Conservation (phyloP, 2,888 invertebrate genomes). For the Proisotoma minuta region DNA sequence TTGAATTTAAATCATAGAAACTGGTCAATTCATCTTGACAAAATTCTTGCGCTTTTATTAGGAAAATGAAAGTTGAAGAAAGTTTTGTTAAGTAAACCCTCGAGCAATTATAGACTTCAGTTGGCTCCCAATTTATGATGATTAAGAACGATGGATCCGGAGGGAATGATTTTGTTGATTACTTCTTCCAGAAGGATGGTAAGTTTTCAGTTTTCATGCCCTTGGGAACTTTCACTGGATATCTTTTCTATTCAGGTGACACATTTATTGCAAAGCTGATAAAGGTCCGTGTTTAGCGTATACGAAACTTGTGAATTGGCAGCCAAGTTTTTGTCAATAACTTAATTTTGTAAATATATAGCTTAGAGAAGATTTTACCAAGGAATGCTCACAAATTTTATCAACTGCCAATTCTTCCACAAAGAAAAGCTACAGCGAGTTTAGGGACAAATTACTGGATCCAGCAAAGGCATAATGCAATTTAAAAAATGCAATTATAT, state of each 20-base stretch:
- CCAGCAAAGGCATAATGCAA: background rate
- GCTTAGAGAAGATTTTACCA: background rate
- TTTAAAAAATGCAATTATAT: background rate
- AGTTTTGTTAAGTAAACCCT: too few species aligned
- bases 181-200: slow-evolving; percentile 25
- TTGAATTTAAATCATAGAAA: too few species aligned
- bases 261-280: background rate
- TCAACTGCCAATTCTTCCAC: background rate
- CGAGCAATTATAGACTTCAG: too few species aligned
- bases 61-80: too few species aligned
- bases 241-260: slow-evolving; percentile 8
- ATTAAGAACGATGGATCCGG: too few species aligned
- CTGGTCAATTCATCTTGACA: too few species aligned
- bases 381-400: background rate
- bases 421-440: background rate
- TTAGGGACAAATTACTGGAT: background rate
- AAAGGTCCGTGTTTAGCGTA: background rate
- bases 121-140: too few species aligned
- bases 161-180: slow-evolving; percentile 20
- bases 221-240: background rate
- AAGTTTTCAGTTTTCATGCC: background rate
- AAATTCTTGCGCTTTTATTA: too few species aligned
- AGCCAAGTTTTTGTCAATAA: background rate
- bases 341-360: background rate
- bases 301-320: background rate